These are phyloP conservation scores for Sarcophilus harrisii DNA, from an alignment of 2,797 vertebrate genomes.

Conservation along the genomic window DNA sequence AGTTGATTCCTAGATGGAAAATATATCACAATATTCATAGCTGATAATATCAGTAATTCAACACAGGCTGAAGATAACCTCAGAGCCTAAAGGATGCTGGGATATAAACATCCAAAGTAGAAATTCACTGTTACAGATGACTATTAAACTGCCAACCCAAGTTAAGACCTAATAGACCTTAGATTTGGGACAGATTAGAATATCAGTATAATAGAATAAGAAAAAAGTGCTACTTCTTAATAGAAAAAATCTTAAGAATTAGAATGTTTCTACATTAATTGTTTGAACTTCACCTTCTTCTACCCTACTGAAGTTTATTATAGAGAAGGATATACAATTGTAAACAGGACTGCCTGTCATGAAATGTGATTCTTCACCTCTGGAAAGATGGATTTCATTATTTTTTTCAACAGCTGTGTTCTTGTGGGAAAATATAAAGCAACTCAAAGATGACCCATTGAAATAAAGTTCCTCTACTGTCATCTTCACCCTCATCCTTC, in stretches of 20 bases:
- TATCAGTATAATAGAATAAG: background rate
- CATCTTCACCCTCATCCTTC: constrained; percentile 28
- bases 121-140: background rate
- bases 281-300: background rate
- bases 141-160: fast-evolving
- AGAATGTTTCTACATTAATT: background rate
- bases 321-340: background rate
- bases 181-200: background rate
- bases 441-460: background rate
- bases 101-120: background rate
- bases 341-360: background rate
- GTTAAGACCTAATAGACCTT: fast-evolving
- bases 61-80: background rate
- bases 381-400: constrained; percentile 29
- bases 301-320: background rate
- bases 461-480: constrained; percentile 54
- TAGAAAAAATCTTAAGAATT: fast-evolving
- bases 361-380: constrained; percentile 24
- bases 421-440: constrained; percentile 22
- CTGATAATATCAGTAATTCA: background rate
- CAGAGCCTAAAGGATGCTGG: fast-evolving
- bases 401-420: constrained; percentile 29
- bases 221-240: fast-evolving
- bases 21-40: background rate
- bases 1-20: background rate